Percentiles rank a stretch among this genome's conserved stretches.
These are phyloP conservation scores for Perca fluviatilis DNA, from an alignment of 2,113 vertebrate genomes.

Conservation along the genomic window DNA sequence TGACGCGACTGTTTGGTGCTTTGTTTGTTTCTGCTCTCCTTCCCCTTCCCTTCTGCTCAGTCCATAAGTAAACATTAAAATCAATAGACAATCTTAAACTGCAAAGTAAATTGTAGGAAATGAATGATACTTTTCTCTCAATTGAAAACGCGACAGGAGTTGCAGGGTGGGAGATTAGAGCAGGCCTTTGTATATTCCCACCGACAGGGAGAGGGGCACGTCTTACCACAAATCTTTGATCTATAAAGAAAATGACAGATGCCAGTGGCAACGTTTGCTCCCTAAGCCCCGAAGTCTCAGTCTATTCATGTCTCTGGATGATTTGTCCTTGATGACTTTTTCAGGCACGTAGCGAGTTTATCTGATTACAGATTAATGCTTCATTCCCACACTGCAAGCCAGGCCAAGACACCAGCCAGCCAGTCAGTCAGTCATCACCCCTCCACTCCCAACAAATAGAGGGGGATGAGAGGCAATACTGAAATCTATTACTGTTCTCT, in stretches of 20 bases:
- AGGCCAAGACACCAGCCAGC: constrained; percentile 43
- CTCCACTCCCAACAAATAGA: constrained; percentile 59
- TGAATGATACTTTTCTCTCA: constrained; percentile 83
- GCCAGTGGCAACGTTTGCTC: constrained; percentile 72
- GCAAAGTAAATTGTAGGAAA: constrained; percentile 87
- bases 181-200: constrained; percentile 77
- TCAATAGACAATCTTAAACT: constrained; percentile 94
- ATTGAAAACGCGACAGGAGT: constrained; percentile 83
- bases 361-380: constrained; percentile 76
- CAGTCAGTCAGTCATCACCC: constrained; percentile 57
- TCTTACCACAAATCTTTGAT: constrained; percentile 73
- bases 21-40: constrained; percentile 59
- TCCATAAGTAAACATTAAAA: constrained; percentile 91
- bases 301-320: constrained; percentile 76
- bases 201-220: constrained; percentile 77
- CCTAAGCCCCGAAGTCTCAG: constrained; percentile 68
- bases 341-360: constrained; percentile 76
- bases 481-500: constrained; percentile 50
- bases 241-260: constrained; percentile 77
- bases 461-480: constrained; percentile 42
- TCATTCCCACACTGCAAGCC: constrained; percentile 31
- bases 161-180: constrained; percentile 81
- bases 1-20: constrained; percentile 76
- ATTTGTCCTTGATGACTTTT: constrained; percentile 78
- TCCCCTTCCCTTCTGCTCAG: constrained; percentile 54